Conservation (phyloP, 2,888 invertebrate genomes). For the Creontiades dilutus region DNA sequence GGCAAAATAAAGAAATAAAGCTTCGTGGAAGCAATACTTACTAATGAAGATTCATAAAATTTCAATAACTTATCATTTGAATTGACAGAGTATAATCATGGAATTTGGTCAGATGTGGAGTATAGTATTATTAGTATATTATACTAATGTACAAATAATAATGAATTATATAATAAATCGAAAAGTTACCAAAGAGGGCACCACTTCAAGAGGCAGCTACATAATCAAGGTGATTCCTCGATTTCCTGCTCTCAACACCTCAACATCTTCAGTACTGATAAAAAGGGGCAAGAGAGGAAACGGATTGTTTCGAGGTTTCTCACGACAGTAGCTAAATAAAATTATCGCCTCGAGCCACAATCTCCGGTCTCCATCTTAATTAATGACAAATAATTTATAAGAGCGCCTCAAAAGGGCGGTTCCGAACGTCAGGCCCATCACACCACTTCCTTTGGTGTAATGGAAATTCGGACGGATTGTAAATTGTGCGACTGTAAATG, state of each 20-base stretch:
- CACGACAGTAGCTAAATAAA: slow-evolving; percentile 52
- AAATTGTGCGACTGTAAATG: too few relatives aligned
- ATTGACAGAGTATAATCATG: too few relatives aligned
- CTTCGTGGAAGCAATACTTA: too few relatives aligned
- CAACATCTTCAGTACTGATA: not conserved
- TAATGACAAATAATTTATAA: slow-evolving; percentile 48
- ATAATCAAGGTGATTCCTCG: not conserved
- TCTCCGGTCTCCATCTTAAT: slow-evolving; percentile 23
- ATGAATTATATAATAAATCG: too few relatives aligned
- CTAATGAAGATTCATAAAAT: too few relatives aligned
- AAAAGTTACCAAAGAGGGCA: too few relatives aligned
- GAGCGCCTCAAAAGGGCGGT: not conserved
- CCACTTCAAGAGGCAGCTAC: too few relatives aligned
- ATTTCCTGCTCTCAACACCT: slow-evolving; percentile 10
- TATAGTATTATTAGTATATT: too few relatives aligned
- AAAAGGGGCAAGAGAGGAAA: not conserved
- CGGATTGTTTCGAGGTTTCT: slow-evolving; percentile 28
- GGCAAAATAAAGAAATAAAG: too few relatives aligned
- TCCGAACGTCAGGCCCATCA: not conserved
- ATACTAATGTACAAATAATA: too few relatives aligned
- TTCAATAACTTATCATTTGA: too few relatives aligned
- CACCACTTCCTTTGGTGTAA: not conserved
- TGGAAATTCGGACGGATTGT: not conserved
- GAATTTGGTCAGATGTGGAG: too few relatives aligned
- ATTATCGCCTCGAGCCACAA: not conserved